Base-by-base conservation (phyloP, 2,888 invertebrate species). In the Elmis aenea region DNA sequence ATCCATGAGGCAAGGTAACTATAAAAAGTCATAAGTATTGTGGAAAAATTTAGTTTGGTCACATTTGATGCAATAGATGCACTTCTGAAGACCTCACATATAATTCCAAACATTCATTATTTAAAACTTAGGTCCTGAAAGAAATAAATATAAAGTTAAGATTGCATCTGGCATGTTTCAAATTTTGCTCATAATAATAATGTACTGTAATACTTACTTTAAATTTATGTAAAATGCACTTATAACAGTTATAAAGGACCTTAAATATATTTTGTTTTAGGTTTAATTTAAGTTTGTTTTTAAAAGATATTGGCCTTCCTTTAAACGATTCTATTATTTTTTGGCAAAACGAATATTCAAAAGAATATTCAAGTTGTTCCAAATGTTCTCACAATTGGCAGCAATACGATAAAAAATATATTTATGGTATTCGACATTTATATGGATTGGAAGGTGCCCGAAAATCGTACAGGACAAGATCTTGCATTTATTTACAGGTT, bases 221-320 rank as follows among this genome's bases (percentile, higher is more conserved):
- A n/a, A n/a, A n/a, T n/a, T n/a, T n/a, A n/a, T n/a, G n/a, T n/a
- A n/a, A n/a, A n/a, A n/a, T n/a, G n/a, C n/a, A n/a, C n/a, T n/a
- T n/a, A n/a, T n/a, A 18, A 5, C 18, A 18, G 5, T 18, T 18
- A 15, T 18, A 26, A 13, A 22, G 5, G 9, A 15, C 6, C 13
- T 4, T 12, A 5, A 14, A 26, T 24, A 13, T 13, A 15, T 3
- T 23, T 25, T 28, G 28, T 45, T 51, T 71, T 15, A 67, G 77
- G 51, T 81, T 83, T 51, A 73, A 77, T 50, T 81, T 80, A 48
- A 82, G 79, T 39, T 66, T 85, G 13, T 85, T 80, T 62, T 64
- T 85, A 29, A 85, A 84, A 69, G 82, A 82, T 49, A 75, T 79
- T 52, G 84, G 84, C 0, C 72, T 85, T 71, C 71, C 78, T 2